A percentile compares a stretch with the other conserved stretches of the same genome.
phyloP scores from a whole-genome alignment of 2,888 invertebrate genomes.

The Ochlodes sylvanus region DNA sequence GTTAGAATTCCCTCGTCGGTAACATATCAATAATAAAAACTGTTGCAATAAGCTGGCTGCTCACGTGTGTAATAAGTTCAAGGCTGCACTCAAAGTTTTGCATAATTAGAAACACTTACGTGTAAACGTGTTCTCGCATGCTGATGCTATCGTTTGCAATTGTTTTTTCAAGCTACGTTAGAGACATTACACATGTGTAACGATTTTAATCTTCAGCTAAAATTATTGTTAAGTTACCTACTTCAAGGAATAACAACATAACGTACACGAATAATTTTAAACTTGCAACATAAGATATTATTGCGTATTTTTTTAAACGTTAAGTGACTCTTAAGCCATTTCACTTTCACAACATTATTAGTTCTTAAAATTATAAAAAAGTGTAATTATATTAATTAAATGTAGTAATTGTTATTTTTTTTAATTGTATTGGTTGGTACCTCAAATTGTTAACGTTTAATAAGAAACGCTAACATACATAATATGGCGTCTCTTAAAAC shows the following conservation, averaged over 20 bases:
- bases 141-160: conserved; percentile 66
- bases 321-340: neutral
- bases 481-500: no score
- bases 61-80: conserved; percentile 61
- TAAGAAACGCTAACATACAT: no score
- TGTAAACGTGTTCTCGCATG: conserved; percentile 71
- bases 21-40: conserved; percentile 9
- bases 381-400: no score
- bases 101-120: conserved; percentile 71
- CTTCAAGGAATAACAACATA: neutral
- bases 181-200: conserved; percentile 27
- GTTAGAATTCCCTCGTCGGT: conserved; percentile 11
- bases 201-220: conserved; percentile 3
- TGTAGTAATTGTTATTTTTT: no score
- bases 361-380: no score
- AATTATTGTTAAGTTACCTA: conserved; percentile 43
- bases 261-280: no score
- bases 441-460: no score
- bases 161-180: conserved; percentile 51
- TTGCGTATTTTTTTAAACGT: no score
- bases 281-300: no score
- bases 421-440: no score
- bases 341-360: no score
- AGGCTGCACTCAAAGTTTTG: conserved; percentile 65
- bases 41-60: conserved; percentile 22